Evolutionary conservation across 1,140 invertebrate species (phyloP), one percentile per base, ranked within the genome.

Genomic region (Aphidius ervi): DNA sequence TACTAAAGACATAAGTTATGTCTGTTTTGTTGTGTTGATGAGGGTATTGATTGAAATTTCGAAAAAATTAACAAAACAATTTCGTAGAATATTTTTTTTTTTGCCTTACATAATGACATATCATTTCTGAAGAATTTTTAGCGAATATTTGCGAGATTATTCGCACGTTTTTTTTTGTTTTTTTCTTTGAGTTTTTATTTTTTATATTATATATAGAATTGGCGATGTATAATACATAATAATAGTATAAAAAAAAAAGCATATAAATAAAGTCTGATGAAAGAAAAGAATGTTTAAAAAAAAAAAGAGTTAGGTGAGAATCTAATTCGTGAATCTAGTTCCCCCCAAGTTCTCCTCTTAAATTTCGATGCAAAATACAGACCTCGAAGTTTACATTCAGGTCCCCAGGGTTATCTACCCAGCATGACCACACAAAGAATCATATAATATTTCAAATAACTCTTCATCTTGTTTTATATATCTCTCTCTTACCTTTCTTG

Each of bases 241-340:
- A 56, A 48, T 56, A 43, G 46, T 31, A 56, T 48, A 16, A 59
- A 46, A 43, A 43, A 10, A 10, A 43, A 10, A 43, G 42, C 2
- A 7, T 8, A n/a, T 10, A 16, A 41, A 54, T 8, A 16, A 54
- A 54, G 10, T 6, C 2, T 53, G 9, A 42, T 40, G 41, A n/a
- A 56, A 45, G 54, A 56, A 31, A 56, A 56, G 43, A 56, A 42
- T 45, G 16, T 31, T 55, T 16, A 41, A 54, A 39, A 54, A n/a
- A 40, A 39, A 54, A 54, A 59, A 60, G 56, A 37, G 45, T 9
- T 23, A 20, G 48, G 56, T 47, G 46, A 57, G 63, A 60, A 64
- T 64, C 63, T 64, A 56, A 58, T 49, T 64, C 63, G 63, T 64
- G 63, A 64, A 64, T 64, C 63, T 57, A 46, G 56, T 42, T 49